Conservation (phyloP, 64 coral and sea anemone genomes). For the Acropora yongei region DNA sequence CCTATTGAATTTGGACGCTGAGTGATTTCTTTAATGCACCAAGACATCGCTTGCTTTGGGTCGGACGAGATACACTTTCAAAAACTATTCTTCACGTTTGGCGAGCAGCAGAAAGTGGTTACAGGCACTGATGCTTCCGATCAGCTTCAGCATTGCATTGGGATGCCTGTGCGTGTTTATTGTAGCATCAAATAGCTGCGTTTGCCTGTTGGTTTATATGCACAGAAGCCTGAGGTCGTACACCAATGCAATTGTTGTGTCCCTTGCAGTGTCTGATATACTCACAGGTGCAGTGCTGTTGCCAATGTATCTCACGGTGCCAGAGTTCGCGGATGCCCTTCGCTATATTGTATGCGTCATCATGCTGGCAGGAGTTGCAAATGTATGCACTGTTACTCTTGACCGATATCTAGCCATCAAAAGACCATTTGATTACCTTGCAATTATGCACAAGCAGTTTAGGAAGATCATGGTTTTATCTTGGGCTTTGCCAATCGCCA, state of each 20-base stretch:
- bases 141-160: slow-evolving; percentile 8
- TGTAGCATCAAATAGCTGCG: slow-evolving; percentile 61
- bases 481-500: slow-evolving; percentile 36
- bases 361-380: slow-evolving; percentile 64
- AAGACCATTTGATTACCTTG: slow-evolving; percentile 53
- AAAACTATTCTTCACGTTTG: too few relatives aligned
- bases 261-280: slow-evolving; percentile 78
- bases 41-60: too few relatives aligned
- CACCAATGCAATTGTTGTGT: slow-evolving; percentile 77
- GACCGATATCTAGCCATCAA: slow-evolving; percentile 75
- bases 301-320: slow-evolving; percentile 55
- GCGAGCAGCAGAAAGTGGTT: too few relatives aligned
- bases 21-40: too few relatives aligned
- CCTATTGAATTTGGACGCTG: neutral
- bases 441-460: slow-evolving; percentile 53
- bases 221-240: slow-evolving; percentile 57
- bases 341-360: slow-evolving; percentile 34
- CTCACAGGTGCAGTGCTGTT: slow-evolving; percentile 66
- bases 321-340: neutral
- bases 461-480: neutral
- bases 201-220: slow-evolving; percentile 63
- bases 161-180: slow-evolving; percentile 29
- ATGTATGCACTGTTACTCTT: slow-evolving; percentile 58
- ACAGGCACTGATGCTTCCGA: neutral
- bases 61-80: too few relatives aligned